These are phyloP conservation scores for Myiozetetes cayanensis DNA, from an alignment of 2,113 vertebrate species.

Conservation along the genomic window DNA sequence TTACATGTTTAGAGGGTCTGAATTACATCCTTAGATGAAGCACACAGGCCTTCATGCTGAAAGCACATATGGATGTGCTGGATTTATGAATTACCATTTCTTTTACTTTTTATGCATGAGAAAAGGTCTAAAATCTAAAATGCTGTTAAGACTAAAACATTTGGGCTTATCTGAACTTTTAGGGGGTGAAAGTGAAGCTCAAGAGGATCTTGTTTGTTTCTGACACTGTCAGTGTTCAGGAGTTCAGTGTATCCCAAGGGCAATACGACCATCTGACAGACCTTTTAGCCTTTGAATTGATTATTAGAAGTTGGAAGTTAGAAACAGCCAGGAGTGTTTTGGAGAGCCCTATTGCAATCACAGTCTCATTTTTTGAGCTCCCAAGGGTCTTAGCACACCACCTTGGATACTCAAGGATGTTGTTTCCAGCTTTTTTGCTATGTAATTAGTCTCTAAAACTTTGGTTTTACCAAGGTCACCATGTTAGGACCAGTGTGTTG, in stretches of 20 bases:
- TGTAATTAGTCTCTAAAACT: background rate
- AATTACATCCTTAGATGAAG: background rate
- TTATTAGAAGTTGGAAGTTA: background rate
- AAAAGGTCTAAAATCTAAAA: background rate
- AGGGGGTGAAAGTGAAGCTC: background rate
- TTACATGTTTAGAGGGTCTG: background rate
- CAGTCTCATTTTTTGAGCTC: background rate
- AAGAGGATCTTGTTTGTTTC: background rate
- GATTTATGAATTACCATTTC: background rate
- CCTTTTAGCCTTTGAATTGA: background rate
- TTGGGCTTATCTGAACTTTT: background rate
- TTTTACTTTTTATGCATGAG: background rate
- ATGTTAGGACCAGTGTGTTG: background rate
- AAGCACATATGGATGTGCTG: background rate
- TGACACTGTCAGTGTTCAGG: background rate
- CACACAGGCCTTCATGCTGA: background rate
- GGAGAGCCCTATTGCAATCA: background rate
- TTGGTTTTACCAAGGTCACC: background rate
- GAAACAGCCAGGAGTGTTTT: background rate
- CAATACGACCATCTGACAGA: background rate
- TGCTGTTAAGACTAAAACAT: background rate
- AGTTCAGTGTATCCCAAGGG: background rate
- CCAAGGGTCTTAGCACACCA: background rate
- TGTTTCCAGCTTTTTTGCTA: background rate
- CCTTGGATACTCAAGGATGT: background rate